Conservation (phyloP, 2,888 invertebrate genomes). For the Barypeithes pellucidus region DNA sequence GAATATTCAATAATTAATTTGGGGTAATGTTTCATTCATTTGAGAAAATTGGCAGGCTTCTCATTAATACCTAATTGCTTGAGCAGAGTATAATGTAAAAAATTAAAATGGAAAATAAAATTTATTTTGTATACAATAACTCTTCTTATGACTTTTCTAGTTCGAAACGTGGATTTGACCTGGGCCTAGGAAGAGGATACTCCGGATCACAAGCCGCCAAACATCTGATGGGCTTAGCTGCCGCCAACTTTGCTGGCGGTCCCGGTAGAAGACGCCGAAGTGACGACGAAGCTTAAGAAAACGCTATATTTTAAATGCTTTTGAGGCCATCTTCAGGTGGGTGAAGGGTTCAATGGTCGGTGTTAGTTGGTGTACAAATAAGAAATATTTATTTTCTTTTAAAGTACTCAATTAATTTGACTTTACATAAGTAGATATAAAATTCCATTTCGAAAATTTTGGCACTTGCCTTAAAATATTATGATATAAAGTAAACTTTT, state of each 20-base stretch:
- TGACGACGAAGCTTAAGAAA: slow-evolving; percentile 64
- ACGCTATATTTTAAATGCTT: slow-evolving; percentile 14
- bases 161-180: slow-evolving; percentile 89
- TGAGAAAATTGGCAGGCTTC: no score
- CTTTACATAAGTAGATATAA: no score
- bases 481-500: no score
- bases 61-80: no score
- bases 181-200: slow-evolving; percentile 90
- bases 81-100: no score
- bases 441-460: no score
- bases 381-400: background rate
- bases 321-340: slow-evolving; percentile 26
- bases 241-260: slow-evolving; percentile 91
- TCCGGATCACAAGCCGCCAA: slow-evolving; percentile 93
- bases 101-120: no score
- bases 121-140: no score
- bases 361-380: slow-evolving; percentile 14
- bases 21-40: no score
- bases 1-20: no score
- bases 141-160: slow-evolving; percentile 68
- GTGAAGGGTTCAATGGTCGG: background rate
- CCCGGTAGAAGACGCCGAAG: slow-evolving; percentile 91
- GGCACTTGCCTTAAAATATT: no score
- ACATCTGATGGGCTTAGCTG: slow-evolving; percentile 91
- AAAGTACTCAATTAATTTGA: background rate